A percentile compares a stretch with the other conserved stretches of the same genome.
phyloP scores from a whole-genome alignment of 2,888 invertebrate genomes.

The Nowickia ferox region DNA sequence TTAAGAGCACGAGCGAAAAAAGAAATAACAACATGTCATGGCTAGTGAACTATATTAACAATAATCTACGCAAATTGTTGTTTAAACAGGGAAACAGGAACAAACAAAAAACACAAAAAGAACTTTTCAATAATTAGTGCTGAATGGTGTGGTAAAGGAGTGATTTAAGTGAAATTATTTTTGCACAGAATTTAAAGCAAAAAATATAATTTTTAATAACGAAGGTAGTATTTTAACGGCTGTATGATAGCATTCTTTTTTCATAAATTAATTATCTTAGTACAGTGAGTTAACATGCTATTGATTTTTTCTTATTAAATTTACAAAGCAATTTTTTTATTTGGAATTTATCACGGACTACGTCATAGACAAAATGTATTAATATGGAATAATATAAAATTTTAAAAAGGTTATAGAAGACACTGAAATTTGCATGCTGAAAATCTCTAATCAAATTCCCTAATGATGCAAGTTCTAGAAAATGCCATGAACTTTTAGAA shows the following conservation, averaged over 20 bases:
- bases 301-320: too few species aligned
- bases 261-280: too few species aligned
- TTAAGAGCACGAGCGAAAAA: conserved; percentile 35
- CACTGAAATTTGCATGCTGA: too few species aligned
- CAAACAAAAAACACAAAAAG: not conserved
- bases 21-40: conserved; percentile 50
- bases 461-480: too few species aligned
- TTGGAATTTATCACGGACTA: too few species aligned
- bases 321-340: too few species aligned
- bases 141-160: not conserved
- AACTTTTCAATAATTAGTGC: not conserved
- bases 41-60: conserved; percentile 64
- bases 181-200: not conserved
- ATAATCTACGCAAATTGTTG: conserved; percentile 48
- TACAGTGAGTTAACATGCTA: too few species aligned
- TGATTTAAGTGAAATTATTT: conserved; percentile 15
- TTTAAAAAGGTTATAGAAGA: too few species aligned
- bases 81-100: conserved; percentile 1
- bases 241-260: not conserved
- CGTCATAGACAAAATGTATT: too few species aligned
- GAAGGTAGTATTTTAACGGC: not conserved
- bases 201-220: not conserved
- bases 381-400: too few species aligned
- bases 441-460: too few species aligned
- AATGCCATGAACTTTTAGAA: too few species aligned